Conservation (phyloP, 1,140 invertebrate species). For the Brachionus angularis region DNA sequence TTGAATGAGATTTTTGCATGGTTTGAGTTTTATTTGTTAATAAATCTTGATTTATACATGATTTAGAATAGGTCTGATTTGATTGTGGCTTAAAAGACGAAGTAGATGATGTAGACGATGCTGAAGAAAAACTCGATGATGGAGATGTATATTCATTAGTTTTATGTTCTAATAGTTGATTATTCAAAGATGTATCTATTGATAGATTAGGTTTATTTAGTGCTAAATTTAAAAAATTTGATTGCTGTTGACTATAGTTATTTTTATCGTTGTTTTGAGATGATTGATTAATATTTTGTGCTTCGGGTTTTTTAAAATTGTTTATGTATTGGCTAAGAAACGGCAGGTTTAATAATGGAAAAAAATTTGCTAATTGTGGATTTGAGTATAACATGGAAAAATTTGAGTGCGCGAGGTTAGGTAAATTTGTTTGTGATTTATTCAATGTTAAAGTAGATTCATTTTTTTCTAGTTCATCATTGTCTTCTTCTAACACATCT, state of each 20-base stretch:
- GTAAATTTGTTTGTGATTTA: too few relatives aligned
- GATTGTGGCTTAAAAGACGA: conserved; percentile 3
- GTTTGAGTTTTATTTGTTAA: background rate
- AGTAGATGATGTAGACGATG: conserved; percentile 15
- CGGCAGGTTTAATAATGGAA: conserved; percentile 24
- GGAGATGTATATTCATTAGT: conserved; percentile 29
- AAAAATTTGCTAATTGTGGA: conserved; percentile 17
- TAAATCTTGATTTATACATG: background rate
- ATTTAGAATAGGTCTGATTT: background rate
- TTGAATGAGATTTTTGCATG: background rate
- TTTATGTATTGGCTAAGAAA: conserved; percentile 26
- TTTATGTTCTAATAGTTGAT: background rate
- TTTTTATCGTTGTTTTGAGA: background rate
- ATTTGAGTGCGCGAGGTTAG: too few relatives aligned
- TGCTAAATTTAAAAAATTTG: background rate
- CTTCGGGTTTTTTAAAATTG: conserved; percentile 14
- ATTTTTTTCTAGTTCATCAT: too few relatives aligned
- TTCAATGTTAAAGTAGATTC: too few relatives aligned
- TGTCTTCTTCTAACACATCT: too few relatives aligned
- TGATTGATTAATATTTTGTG: too few relatives aligned
- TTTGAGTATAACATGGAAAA: conserved; percentile 12
- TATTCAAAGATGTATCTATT: background rate
- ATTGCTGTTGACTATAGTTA: background rate
- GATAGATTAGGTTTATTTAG: conserved; percentile 21
- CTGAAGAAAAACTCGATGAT: conserved; percentile 28